Evolutionary conservation across 2,888 invertebrate species (phyloP), one percentile per base, ranked within the genome.

Genomic region (Stenolophus ochropezus): DNA sequence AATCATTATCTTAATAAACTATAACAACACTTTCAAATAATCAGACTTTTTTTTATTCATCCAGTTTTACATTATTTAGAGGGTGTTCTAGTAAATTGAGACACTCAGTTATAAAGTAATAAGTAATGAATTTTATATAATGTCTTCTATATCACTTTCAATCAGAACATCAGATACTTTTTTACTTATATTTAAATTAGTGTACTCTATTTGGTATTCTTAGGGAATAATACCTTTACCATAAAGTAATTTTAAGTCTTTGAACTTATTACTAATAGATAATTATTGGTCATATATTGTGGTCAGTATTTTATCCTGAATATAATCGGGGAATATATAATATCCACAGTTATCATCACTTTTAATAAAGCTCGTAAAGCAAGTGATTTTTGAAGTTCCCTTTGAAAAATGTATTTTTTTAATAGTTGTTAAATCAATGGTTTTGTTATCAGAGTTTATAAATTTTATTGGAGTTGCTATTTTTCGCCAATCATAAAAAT

Each of bases 401-500:
- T 16, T 53, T 16, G 3, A 4, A 14, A 20, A 53, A 16, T 53
- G 8, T 18, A 16, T 14, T 18, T 49, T 71, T 49, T 71, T 25
- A n/a, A 71, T 42, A 11, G 0, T 20, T 33, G 47, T 42, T 4
- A 71, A 71, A 16, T 71, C 47, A 49, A 49, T 49, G 8, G 33
- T 33, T 21, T 71, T 11, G 0, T 8, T 49, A 14, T 20, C 33
- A n/a, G 8, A 33, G 5, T 49, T 71, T 6, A 6, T 11, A 23
- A 23, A 58, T 58, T 58, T 58, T 8, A 58, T n/a, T 23, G 58
- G 58, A 23, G 58, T 11, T 21, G 58, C 20, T 6, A 23, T n/a
- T n/a, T 58, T 23, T 6, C 85, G 21, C 81, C 74, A 61, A 85
- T 83, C 83, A 84, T 85, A 74, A 47, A 23, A 58, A 61, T 75